Percentiles rank a stretch among this genome's conserved stretches.
phyloP scores from a whole-genome alignment of 2,797 vertebrate genomes.

The Loris lydekkerianus region DNA sequence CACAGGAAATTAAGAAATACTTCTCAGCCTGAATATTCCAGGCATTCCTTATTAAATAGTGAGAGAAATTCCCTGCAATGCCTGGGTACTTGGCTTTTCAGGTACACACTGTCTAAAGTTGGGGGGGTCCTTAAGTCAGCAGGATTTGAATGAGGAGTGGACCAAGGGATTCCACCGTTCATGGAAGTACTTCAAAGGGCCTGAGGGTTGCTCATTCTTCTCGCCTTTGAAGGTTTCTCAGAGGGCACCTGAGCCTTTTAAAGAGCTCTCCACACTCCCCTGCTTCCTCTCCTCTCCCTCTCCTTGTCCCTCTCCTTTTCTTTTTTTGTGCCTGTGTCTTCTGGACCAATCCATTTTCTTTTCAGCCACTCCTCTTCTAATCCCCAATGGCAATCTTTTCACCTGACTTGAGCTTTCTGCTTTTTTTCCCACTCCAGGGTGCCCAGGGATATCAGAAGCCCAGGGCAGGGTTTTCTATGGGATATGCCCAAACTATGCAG shows the following conservation, averaged over 20 bases:
- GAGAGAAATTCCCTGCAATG: slow-evolving; percentile 74
- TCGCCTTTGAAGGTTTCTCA: slow-evolving; percentile 73
- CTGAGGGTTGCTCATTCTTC: slow-evolving; percentile 61
- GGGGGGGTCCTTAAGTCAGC: slow-evolving; percentile 42
- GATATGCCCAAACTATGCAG: background rate
- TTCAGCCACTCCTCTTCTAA: slow-evolving; percentile 25
- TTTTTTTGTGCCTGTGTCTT: slow-evolving; percentile 10
- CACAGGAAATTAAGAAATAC: slow-evolving; percentile 81
- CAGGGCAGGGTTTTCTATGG: slow-evolving; percentile 18
- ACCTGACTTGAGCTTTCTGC: background rate
- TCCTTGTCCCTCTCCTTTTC: background rate
- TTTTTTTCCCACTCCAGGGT: slow-evolving; percentile 17
- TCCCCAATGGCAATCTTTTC: background rate
- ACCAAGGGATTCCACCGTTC: slow-evolving; percentile 18
- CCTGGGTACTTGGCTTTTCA: slow-evolving; percentile 71
- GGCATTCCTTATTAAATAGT: slow-evolving; percentile 79
- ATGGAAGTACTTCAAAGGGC: slow-evolving; percentile 52
- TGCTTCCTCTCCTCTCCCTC: background rate
- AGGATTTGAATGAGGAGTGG: background rate
- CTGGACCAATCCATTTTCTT: slow-evolving; percentile 61
- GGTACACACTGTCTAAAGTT: slow-evolving; percentile 37
- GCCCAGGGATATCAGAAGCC: background rate
- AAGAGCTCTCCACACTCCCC: slow-evolving; percentile 25
- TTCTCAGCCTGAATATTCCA: slow-evolving; percentile 76
- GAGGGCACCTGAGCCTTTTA: slow-evolving; percentile 52